Conservation (phyloP, 2,113 vertebrate genomes). For the Merops nubicus region DNA sequence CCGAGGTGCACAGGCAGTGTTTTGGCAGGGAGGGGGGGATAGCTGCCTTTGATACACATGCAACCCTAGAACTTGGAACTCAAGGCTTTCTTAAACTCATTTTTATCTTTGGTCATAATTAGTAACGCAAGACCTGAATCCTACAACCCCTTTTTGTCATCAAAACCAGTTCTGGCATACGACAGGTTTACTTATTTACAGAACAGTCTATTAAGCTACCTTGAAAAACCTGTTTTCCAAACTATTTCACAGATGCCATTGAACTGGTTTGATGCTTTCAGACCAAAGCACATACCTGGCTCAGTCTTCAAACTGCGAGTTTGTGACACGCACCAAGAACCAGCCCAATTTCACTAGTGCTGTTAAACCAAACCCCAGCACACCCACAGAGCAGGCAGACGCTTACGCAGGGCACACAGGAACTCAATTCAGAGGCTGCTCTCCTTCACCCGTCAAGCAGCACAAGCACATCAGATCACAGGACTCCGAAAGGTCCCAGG, state of each 20-base stretch:
- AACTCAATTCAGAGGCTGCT: not conserved
- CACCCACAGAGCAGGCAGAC: fast-evolving
- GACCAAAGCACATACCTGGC: not conserved
- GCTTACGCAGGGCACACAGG: fast-evolving
- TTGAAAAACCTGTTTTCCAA: slow-evolving; percentile 24
- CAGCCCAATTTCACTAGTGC: fast-evolving
- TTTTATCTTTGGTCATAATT: not conserved
- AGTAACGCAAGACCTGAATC: not conserved
- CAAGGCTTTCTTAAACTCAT: not conserved
- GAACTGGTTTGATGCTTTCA: not conserved
- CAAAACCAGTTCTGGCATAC: fast-evolving
- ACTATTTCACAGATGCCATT: not conserved
- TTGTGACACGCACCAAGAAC: too few species aligned
- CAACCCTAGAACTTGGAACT: not conserved
- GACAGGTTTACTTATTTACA: not conserved
- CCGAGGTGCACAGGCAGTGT: fast-evolving
- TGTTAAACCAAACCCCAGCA: not conserved
- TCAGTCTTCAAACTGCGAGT: not conserved
- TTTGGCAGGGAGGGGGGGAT: not conserved
- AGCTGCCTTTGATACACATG: fast-evolving
- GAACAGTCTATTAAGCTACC: not conserved
- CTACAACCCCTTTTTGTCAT: not conserved
- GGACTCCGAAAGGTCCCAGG: fast-evolving
- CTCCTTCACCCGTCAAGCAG: not conserved
- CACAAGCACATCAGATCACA: fast-evolving